Base-by-base conservation (phyloP, 2,113 vertebrate genomes). In the Ptilonorhynchus violaceus region DNA sequence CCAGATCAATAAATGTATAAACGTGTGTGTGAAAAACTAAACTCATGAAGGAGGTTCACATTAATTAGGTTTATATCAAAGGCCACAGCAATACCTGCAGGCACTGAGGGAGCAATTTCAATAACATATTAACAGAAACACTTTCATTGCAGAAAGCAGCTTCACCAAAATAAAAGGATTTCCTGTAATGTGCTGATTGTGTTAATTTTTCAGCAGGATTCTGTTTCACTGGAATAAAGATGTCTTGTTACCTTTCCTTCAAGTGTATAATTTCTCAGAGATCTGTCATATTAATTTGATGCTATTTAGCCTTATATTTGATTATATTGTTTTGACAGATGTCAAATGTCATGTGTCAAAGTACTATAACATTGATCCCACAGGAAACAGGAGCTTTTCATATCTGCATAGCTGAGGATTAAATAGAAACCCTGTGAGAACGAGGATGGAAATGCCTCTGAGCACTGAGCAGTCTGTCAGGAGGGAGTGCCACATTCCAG, bases 1-100 rank as follows among this genome's bases (percentile, higher is more conserved):
- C 74, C 69, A 42, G 85, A 96, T 88, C 96, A 93, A 85, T 92
- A 83, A 88, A 85, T 42, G 24, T 27, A 50, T 9, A 4, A 46
- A 46, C 16, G 20, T 55, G 16, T 56, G 49, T 68, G 78, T 39
- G 89, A 73, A 42, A 69, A 81, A 91, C 85, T 21, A 64, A 85
- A 80, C 39, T 37, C 23, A 10, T 11, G 75, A 21, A 85, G 74
- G 64, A 75, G 30, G 28, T 46, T 74, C 33, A 73, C 72, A 58
- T 33, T 77, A 9, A 62, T 39, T 53, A 7, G 46, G 62, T 50
- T 85, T 68, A 0, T 90, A 89, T 58, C 89, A 95, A 92, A 92
- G 74, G 66, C 81, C 67, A 35, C 49, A 20, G n/a, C 55, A 52
- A 79, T 62, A 85, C 69, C 85, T 79, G 89, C 53, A 75, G 93